Evolutionary conservation across 2,888 invertebrate genomes (phyloP), one percentile per base, ranked within the genome.

Genomic region (Orthonychiurus folsomi): DNA sequence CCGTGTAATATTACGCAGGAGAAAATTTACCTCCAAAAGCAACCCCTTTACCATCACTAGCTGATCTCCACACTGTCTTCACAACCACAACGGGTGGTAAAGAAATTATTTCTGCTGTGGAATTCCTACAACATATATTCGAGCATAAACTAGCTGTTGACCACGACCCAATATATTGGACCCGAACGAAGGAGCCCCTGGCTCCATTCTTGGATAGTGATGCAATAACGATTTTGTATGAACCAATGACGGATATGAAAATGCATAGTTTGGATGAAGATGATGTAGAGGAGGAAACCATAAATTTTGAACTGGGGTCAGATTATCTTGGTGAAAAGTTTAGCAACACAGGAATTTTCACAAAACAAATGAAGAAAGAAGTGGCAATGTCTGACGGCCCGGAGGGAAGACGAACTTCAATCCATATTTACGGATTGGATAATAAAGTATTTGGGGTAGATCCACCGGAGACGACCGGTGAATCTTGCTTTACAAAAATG

Each of bases 51-150:
- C 69, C 71, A 15, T 66, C 69, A 0, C 15, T 69, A 1, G 57
- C 57, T 2, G 69, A 69, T 55, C 56, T 69, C 53, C 69, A 61
- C 56, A 60, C 63, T 20, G 59, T 63, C 1, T 71, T 71, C 57
- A 66, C 61, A 47, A 63, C 50, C 2, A 56, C 67, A 5, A 20
- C 26, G 2, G 64, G 67, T 24, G 61, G 59, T 24, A 50, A 60
- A 3, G 69, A 69, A 15, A 54, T 64, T 2, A 66, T 71, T 1
- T 60, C 58, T 3, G 69, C 64, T 0, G 25, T 54, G 12, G 68
- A 69, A 23, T 69, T 69, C 54, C 24, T 69, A 21, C 3, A 60
- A 25, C 57, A 26, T 52, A 25, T 60, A 18, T 63, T 71, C 3
- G 67, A 66, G 2, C 63, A 69, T 28, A 52, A 56, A 55, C 24